These are phyloP conservation scores for Brachionus manjavacas DNA, from an alignment of 1,140 invertebrate genomes.

Conservation along the genomic window DNA sequence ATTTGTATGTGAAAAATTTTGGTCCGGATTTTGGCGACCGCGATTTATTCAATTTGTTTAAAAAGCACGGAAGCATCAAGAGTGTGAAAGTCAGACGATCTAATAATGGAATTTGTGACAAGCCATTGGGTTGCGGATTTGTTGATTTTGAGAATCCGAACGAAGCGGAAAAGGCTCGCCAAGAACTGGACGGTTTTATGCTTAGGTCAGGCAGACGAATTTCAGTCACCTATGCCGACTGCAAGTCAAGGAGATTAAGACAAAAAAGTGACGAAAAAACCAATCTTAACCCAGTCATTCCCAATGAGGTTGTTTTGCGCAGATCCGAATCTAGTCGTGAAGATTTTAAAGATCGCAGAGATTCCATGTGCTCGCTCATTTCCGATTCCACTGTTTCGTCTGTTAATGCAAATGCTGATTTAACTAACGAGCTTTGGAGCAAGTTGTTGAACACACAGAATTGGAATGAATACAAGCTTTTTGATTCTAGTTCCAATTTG, in stretches of 20 bases:
- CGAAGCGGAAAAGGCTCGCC: conserved; percentile 25
- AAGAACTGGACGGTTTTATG: neutral
- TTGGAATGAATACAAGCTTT: conserved; percentile 39
- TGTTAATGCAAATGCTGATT: neutral
- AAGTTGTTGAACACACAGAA: conserved; percentile 1
- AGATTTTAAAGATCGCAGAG: neutral
- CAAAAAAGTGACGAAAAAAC: neutral
- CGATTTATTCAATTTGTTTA: conserved; percentile 34
- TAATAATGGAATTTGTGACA: conserved; percentile 4
- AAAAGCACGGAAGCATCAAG: conserved; percentile 25
- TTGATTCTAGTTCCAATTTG: neutral
- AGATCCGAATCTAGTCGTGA: neutral
- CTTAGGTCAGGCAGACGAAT: neutral
- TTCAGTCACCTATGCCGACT: conserved; percentile 36
- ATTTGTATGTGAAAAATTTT: conserved; percentile 42
- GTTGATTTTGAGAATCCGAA: conserved; percentile 40
- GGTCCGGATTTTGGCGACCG: conserved; percentile 29
- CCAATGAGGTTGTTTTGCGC: neutral
- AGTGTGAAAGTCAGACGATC: conserved; percentile 30
- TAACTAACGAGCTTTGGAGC: neutral
- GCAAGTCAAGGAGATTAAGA: conserved; percentile 7
- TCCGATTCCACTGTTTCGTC: conserved; percentile 19
- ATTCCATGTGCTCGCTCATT: conserved; percentile 8
- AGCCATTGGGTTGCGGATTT: conserved; percentile 35
- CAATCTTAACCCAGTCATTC: neutral